These are phyloP conservation scores for Drosophila miranda DNA, from an alignment of 1,140 invertebrate genomes.

Conservation along the genomic window DNA sequence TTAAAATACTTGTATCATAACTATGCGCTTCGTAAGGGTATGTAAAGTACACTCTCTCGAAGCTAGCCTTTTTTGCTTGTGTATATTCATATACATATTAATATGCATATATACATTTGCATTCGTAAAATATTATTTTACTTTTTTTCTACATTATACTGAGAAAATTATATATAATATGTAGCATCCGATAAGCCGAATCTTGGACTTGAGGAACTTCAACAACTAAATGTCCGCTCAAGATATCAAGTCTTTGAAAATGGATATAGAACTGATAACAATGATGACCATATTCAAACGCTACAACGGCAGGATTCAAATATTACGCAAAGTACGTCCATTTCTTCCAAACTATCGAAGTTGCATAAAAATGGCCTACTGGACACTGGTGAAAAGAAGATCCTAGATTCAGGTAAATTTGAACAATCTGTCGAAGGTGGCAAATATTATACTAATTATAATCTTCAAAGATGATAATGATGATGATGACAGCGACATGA, in stretches of 20 bases:
- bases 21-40: no score
- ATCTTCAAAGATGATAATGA: constrained; percentile 51
- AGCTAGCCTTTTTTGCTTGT: no score
- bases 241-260: constrained; percentile 93
- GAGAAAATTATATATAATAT: neutral
- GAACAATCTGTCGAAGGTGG: neutral
- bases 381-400: constrained; percentile 54
- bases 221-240: constrained; percentile 91
- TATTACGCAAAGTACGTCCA: constrained; percentile 89
- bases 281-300: constrained; percentile 13
- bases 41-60: no score
- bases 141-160: neutral
- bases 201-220: constrained; percentile 92
- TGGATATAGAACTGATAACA: constrained; percentile 82
- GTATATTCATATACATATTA: no score
- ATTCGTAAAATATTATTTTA: no score
- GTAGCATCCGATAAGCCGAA: constrained; percentile 93
- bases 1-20: no score
- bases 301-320: constrained; percentile 1
- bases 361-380: constrained; percentile 88
- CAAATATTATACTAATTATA: neutral
- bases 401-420: constrained; percentile 87
- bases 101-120: no score
- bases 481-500: constrained; percentile 72
- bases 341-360: constrained; percentile 91